phyloP scores from a whole-genome alignment of 2,888 invertebrate species.

The Ommatoiulus sabulosus region DNA sequence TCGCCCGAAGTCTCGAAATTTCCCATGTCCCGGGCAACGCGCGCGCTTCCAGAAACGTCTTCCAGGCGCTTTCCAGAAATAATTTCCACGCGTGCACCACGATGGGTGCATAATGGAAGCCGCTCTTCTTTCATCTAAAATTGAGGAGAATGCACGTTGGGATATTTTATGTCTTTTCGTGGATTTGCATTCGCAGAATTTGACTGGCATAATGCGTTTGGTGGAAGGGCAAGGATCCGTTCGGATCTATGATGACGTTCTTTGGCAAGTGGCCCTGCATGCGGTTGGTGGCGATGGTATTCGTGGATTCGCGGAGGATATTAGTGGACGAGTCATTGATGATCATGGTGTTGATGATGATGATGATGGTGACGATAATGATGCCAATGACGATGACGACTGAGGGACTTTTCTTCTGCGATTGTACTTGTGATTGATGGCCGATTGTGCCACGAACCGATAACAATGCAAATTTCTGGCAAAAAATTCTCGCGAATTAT shows the following conservation, averaged over 20 bases:
- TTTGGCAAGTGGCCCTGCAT: background rate
- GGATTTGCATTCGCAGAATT: constrained; percentile 45
- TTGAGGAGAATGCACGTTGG: constrained; percentile 4
- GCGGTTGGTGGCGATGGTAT: background rate
- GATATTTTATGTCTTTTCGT: background rate
- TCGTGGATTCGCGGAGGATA: background rate
- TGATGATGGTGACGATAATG: background rate
- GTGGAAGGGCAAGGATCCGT: background rate
- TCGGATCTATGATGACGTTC: background rate
- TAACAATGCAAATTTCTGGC: background rate
- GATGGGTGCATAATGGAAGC: background rate
- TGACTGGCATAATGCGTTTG: background rate
- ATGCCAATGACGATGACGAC: background rate
- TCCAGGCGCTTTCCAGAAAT: constrained; percentile 3
- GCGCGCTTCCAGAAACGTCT: background rate
- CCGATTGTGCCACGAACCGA: background rate
- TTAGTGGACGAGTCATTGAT: background rate
- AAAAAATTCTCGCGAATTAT: background rate
- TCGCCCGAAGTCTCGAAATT: constrained; percentile 2
- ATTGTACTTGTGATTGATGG: background rate
- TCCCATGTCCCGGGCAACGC: background rate
- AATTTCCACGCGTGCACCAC: background rate
- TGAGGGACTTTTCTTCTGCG: background rate
- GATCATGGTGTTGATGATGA: background rate
- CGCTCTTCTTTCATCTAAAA: background rate